A percentile compares a stretch with the other conserved stretches of the same genome.
Evolutionary conservation across 1,140 invertebrate genomes (phyloP).

Genomic region (Drosophila aff.): DNA sequence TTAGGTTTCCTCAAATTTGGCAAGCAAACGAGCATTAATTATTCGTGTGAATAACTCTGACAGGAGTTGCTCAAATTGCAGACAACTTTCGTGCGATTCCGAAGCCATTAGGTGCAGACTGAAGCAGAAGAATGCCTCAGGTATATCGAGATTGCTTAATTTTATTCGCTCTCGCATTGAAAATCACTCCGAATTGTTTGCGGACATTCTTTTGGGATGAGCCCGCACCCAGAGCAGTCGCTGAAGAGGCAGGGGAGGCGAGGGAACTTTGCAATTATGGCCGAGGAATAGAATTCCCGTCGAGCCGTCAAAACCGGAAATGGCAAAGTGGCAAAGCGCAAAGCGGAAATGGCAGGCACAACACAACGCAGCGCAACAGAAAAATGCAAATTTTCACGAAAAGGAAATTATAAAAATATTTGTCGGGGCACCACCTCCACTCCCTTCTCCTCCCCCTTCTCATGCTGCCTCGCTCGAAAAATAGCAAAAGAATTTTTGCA

Average conservation of each 20-base stretch:
- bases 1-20: background rate
- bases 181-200: constrained; percentile 58
- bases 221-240: constrained; percentile 1
- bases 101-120: constrained; percentile 8
- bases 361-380: constrained; percentile 49
- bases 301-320: constrained; percentile 73
- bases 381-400: constrained; percentile 70
- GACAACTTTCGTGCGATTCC: constrained; percentile 10
- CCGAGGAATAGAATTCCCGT: constrained; percentile 46
- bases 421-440: constrained; percentile 21
- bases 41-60: constrained; percentile 19
- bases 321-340: constrained; percentile 72
- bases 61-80: constrained; percentile 6
- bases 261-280: constrained; percentile 56
- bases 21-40: constrained; percentile 23
- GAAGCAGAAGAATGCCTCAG: constrained; percentile 16
- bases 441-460: no score
- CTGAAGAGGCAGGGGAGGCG: background rate
- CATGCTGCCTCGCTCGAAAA: constrained; percentile 3
- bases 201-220: constrained; percentile 20
- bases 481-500: constrained; percentile 63
- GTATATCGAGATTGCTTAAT: constrained; percentile 55
- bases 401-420: constrained; percentile 80
- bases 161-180: constrained; percentile 53
- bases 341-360: constrained; percentile 68